Evolutionary conservation across 2,113 vertebrate species (phyloP), one percentile per base, ranked within the genome.

Genomic region (Aspiorhynchus laticeps): DNA sequence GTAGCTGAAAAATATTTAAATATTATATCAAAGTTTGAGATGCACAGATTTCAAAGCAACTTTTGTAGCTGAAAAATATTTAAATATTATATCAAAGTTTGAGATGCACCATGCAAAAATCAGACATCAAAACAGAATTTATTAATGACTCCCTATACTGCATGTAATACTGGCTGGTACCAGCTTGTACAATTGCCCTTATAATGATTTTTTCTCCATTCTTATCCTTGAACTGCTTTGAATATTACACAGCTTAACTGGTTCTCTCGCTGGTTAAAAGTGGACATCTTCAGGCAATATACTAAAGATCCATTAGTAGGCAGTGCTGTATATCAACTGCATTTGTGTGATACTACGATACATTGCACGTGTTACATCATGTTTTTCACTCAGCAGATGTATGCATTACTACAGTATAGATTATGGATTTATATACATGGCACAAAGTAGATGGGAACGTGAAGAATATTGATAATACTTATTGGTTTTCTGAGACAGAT

Each of bases 401-500:
- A 41, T 69, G 19, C 7, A n/a, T 61, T 41, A 24, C 11, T 15
- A 24, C 36, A 38, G 14, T 80, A 80, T 80, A 56, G 36, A 61
- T 80, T 63, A 61, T 80, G 28, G 77, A 80, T 80, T 36, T 0
- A 53, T 79, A 21, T 79, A 79, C 31, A 56, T 81, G 56, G 36
- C 61, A 41, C 3, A 17, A 26, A 26, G 28, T 46, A 31, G 26
- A 65, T 46, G 80, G 61, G 59, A 82, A 46, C n/a, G 19, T 7
- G 15, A 31, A 17, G 8, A 65, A 28, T 82, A 67, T 46, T 1
- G 4, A 43, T 63, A 43, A 41, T 26, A 26, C 33, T 63, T 81
- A 81, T 65, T 28, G 79, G 38, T 81, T 81, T 21, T n/a, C 10
- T 15, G 33, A 56, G 77, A 65, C 24, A 6, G 59, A 67, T 46